Base-by-base conservation (phyloP, 2,113 vertebrate species). In the Anguilla rostrata region DNA sequence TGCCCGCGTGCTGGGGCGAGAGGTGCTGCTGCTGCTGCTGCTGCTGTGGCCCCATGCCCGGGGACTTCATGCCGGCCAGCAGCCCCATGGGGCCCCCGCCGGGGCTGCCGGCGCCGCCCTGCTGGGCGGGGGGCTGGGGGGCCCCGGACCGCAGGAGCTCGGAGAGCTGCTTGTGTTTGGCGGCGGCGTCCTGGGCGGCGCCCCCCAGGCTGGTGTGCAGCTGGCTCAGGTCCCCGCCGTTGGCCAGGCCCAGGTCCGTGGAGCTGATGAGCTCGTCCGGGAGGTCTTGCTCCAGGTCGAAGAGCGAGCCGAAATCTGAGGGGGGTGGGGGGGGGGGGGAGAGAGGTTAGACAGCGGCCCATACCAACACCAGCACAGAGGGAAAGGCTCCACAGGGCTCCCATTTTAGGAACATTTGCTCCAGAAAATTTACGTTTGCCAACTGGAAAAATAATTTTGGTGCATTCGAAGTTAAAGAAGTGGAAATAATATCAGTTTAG, bases 141-240 rank as follows among this genome's bases (percentile, higher is more conserved):
- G 87, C 96, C 92, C 94, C 96, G 86, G 97, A 95, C 2, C 97
- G 96, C 71, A 99, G 87, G 57, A 99, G 96, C 92, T 99, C 98
- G 56, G 98, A 99, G 46, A 99, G 94, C 90, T 99, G 98, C 95
- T 99, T 99, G 94, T 99, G 98, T 96, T 99, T 99, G 87, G 97
- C 96, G 49, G 98, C 98, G 56, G 98, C 97, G 94, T 99, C 98
- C 92, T 98, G 98, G 46, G 93, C 90, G 39, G 91, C 90, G 34
- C 95, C 94, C 86, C 95, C 95, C 86, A 98, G 94, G 91, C 95
- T 97, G 90, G 97, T 96, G 89, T 98, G 97, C 90, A 98, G 95
- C 90, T 98, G 98, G 92, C 94, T 95, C 92, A 97, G 94, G 91
- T 99, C 98, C 66, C 94, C 94, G 88, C 98, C 98, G 46, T 99